Percentiles rank a stretch among this genome's conserved stretches.
phyloP scores from a whole-genome alignment of 2,113 vertebrate genomes.

The Oryzias curvinotus region DNA sequence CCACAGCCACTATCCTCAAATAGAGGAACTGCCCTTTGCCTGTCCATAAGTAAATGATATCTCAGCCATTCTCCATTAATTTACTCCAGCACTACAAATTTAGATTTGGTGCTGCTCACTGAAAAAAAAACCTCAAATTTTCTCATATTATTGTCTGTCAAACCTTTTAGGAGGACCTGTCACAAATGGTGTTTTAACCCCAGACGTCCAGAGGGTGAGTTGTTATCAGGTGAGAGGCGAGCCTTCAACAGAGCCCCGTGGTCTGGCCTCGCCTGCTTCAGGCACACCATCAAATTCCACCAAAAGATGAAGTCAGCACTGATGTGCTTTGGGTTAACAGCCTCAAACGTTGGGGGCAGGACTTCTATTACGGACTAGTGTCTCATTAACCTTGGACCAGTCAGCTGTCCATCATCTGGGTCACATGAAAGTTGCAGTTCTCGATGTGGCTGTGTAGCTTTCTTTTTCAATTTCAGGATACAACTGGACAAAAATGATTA shows the following conservation, averaged over 20 bases:
- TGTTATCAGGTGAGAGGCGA: conserved; percentile 53
- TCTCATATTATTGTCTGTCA: conserved; percentile 13
- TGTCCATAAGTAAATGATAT: conserved; percentile 65
- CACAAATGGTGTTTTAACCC: conserved; percentile 23
- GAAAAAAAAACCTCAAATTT: conserved; percentile 33
- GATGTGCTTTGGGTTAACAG: conserved; percentile 59
- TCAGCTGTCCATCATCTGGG: conserved; percentile 69
- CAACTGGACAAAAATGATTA: not conserved
- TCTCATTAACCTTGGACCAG: conserved; percentile 67
- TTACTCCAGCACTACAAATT: conserved; percentile 60
- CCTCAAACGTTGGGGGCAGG: conserved; percentile 66
- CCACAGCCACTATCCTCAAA: conserved; percentile 67
- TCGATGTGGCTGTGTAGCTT: conserved; percentile 33
- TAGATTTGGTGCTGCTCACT: conserved; percentile 40
- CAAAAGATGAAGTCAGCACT: conserved; percentile 60
- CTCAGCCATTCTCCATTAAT: conserved; percentile 64
- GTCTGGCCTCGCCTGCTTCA: conserved; percentile 49
- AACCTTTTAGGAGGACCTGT: conserved; percentile 16
- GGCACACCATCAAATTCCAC: conserved; percentile 51
- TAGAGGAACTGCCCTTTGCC: conserved; percentile 67
- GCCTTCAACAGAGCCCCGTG: conserved; percentile 56
- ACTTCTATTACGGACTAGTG: conserved; percentile 62
- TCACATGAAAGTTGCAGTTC: conserved; percentile 47
- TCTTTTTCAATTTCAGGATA: conserved; percentile 10
- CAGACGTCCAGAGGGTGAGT: conserved; percentile 31